Evolutionary conservation across 2,797 vertebrate species (phyloP).

Genomic region (Cossypha dichroa): DNA sequence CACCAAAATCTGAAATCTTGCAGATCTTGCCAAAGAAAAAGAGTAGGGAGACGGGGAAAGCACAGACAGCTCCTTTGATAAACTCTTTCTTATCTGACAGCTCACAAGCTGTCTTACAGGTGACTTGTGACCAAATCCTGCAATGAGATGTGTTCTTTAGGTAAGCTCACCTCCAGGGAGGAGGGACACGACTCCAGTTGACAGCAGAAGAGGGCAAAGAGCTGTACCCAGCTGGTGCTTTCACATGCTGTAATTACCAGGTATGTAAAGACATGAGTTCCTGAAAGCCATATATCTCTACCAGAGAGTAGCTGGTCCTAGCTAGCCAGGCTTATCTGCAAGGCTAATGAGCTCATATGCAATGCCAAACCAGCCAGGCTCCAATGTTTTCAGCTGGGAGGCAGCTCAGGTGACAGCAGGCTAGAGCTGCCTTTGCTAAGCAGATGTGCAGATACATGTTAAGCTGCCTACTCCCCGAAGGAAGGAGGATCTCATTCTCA

Average conservation of each 20-base stretch:
- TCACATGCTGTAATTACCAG: neutral
- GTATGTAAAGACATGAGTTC: neutral
- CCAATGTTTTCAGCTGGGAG: neutral
- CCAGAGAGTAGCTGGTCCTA: neutral
- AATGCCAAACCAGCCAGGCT: neutral
- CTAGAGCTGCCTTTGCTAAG: neutral
- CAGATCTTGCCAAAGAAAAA: neutral
- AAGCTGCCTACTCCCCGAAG: neutral
- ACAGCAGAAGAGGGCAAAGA: neutral
- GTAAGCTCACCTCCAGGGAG: neutral
- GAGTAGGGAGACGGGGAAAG: neutral
- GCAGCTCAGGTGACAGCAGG: neutral
- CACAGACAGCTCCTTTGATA: neutral
- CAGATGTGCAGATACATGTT: neutral
- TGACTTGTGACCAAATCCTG: neutral
- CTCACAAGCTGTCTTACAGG: neutral
- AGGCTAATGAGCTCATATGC: neutral
- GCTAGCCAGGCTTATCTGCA: neutral
- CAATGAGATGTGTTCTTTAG: neutral
- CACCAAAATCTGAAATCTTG: neutral
- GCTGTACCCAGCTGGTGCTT: neutral
- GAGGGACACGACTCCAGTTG: neutral
- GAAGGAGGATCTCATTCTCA: neutral
- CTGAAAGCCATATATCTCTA: neutral
- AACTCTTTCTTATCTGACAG: neutral